phyloP scores from a whole-genome alignment of 2,888 invertebrate species.

The Acheta domesticus region DNA sequence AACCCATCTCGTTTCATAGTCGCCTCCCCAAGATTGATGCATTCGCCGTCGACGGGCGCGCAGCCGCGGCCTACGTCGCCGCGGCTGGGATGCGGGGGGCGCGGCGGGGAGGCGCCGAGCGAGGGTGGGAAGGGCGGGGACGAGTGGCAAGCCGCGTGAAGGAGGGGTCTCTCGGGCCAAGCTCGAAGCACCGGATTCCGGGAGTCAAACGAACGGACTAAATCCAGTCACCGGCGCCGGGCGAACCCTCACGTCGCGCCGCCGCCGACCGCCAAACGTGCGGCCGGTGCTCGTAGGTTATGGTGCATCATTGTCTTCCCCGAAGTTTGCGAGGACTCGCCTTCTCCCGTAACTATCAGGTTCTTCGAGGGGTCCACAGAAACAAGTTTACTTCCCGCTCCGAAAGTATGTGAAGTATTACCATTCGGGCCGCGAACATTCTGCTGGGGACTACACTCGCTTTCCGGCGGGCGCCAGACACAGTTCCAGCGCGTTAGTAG shows the following conservation, averaged over 20 bases:
- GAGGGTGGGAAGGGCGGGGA: neutral
- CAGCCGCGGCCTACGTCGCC: neutral
- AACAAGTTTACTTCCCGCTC: neutral
- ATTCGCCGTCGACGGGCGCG: constrained; percentile 18
- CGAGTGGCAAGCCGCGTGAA: neutral
- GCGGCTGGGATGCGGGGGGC: neutral
- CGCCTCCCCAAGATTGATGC: constrained; percentile 18
- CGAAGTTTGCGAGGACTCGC: neutral
- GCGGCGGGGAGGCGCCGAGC: neutral
- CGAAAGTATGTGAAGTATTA: constrained; percentile 1
- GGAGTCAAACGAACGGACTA: no score
- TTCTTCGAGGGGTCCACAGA: neutral
- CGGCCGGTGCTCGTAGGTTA: neutral
- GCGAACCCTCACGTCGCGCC: no score
- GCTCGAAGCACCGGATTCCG: no score
- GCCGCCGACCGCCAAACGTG: neutral
- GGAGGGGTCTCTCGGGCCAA: neutral
- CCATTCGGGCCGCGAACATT: neutral
- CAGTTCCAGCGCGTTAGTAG: neutral
- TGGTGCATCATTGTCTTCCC: neutral
- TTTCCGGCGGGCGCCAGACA: neutral
- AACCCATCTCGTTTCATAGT: constrained; percentile 18
- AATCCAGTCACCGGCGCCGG: no score
- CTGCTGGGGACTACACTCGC: neutral
- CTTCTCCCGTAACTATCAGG: neutral